These are phyloP conservation scores for Drosophila algonquin DNA, from an alignment of 2,888 invertebrate species.

Conservation along the genomic window DNA sequence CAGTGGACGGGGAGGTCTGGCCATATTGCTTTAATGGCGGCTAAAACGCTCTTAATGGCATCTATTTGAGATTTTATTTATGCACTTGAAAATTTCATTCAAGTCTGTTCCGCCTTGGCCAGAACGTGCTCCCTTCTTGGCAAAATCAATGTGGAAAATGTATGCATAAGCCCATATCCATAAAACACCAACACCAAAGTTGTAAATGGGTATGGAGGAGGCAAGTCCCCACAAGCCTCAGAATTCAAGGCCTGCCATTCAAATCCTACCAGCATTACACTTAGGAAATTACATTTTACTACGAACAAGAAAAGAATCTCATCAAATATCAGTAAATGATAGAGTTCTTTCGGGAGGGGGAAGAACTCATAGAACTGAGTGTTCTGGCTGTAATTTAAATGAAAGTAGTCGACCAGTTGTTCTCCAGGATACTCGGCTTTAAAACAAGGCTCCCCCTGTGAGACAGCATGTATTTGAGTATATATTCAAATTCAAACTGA, in stretches of 20 bases:
- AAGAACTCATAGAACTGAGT: neutral
- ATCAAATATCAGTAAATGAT: neutral
- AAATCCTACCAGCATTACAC: neutral
- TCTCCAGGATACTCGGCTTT: neutral
- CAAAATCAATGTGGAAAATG: conserved; percentile 12
- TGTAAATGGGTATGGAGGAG: neutral
- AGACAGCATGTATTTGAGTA: too few species aligned
- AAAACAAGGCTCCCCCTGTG: neutral
- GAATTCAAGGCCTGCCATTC: neutral
- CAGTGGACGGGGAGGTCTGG: conserved; percentile 41
- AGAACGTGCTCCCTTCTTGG: neutral
- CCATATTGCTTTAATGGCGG: conserved; percentile 77
- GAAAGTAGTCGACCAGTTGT: too few species aligned
- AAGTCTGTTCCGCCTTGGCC: conserved; percentile 12
- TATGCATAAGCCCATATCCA: conserved; percentile 6
- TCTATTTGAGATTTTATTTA: conserved; percentile 77
- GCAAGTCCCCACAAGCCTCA: neutral
- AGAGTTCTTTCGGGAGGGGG: neutral
- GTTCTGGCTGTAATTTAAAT: too few species aligned
- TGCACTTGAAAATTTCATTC: conserved; percentile 74
- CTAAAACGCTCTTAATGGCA: conserved; percentile 74
- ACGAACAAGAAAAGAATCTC: neutral
- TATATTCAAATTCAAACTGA: neutral
- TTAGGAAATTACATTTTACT: conserved; percentile 2
- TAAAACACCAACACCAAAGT: conserved; percentile 1